These are phyloP conservation scores for Acipenser ruthenus DNA, from an alignment of 2,797 vertebrate genomes.

Conservation along the genomic window DNA sequence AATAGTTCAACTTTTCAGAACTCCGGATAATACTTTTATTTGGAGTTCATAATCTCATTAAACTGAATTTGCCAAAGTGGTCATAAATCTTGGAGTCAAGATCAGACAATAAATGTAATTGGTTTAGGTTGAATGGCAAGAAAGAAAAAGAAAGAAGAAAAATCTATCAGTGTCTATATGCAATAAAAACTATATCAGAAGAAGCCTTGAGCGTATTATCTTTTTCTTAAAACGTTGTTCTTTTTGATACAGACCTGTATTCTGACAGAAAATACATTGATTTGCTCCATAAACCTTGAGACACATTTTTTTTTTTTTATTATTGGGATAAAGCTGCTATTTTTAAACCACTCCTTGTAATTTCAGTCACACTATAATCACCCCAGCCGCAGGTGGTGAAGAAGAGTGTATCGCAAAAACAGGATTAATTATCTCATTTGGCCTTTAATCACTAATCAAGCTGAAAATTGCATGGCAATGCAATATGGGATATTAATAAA, in stretches of 20 bases:
- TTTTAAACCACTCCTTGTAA: constrained; percentile 40
- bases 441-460: constrained; percentile 72
- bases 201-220: neutral
- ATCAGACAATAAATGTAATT: neutral
- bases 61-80: neutral
- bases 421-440: constrained; percentile 63
- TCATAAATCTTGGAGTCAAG: neutral
- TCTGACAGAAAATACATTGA: too few species aligned
- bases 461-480: constrained; percentile 60
- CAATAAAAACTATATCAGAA: neutral
- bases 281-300: neutral
- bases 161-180: neutral
- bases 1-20: too few species aligned
- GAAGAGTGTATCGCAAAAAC: constrained; percentile 52
- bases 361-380: constrained; percentile 50
- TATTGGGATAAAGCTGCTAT: constrained; percentile 24
- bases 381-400: constrained; percentile 60
- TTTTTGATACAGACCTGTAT: too few species aligned
- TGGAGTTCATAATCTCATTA: too few species aligned
- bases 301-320: constrained; percentile 13
- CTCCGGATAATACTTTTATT: too few species aligned
- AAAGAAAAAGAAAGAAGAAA: neutral
- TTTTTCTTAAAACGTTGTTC: neutral
- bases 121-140: neutral
- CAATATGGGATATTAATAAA: constrained; percentile 49